Evolutionary conservation across 2,888 invertebrate species (phyloP).

Genomic region (Tolmerus cingulatus): DNA sequence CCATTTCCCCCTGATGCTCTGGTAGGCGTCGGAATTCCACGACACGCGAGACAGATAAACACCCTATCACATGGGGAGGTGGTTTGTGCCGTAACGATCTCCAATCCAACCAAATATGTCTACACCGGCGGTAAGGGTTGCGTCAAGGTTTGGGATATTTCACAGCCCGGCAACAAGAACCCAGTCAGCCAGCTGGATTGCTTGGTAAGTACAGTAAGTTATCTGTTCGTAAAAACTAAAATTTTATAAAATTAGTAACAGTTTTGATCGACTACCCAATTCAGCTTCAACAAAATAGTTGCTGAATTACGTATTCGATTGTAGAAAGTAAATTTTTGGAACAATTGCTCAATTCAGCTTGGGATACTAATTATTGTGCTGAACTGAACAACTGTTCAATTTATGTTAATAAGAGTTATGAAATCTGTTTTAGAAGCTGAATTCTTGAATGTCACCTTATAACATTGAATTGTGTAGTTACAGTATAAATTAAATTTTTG

Average conservation of each 20-base stretch:
- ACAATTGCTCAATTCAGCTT: too few relatives aligned
- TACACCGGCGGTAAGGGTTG: slow-evolving; percentile 98
- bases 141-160: slow-evolving; percentile 83
- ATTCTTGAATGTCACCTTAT: background rate
- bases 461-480: background rate
- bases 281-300: too few relatives aligned
- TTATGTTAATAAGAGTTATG: too few relatives aligned
- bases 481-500: too few relatives aligned
- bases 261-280: too few relatives aligned
- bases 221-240: background rate
- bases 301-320: too few relatives aligned
- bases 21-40: slow-evolving; percentile 90
- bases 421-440: too few relatives aligned
- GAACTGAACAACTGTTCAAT: too few relatives aligned
- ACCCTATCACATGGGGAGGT: slow-evolving; percentile 95
- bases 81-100: slow-evolving; percentile 96
- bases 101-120: slow-evolving; percentile 86
- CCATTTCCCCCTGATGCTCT: slow-evolving; percentile 95
- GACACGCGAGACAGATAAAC: slow-evolving; percentile 88
- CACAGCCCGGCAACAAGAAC: slow-evolving; percentile 77
- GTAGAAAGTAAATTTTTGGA: too few relatives aligned
- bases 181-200: slow-evolving; percentile 88
- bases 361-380: too few relatives aligned
- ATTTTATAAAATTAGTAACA: background rate
- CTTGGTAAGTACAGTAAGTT: slow-evolving; percentile 66